These are phyloP conservation scores for Zeuzera pyrina DNA, from an alignment of 2,888 invertebrate species.

Conservation along the genomic window DNA sequence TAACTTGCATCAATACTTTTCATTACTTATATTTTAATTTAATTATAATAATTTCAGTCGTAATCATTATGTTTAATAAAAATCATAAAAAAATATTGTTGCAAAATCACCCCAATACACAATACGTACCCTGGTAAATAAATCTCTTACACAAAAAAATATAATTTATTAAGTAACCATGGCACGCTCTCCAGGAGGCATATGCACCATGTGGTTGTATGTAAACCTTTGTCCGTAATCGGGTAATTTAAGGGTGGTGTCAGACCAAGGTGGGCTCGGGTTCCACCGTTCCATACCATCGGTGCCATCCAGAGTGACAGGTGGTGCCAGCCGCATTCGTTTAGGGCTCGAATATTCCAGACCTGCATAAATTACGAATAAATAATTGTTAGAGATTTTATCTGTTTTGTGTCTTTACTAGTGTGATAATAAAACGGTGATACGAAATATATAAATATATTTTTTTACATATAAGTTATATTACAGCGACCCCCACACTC, in stretches of 20 bases:
- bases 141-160: background rate
- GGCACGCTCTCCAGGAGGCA: conserved; percentile 77
- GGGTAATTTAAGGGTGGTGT: conserved; percentile 84
- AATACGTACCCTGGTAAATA: background rate
- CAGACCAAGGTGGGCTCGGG: conserved; percentile 90
- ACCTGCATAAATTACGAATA: conserved; percentile 23
- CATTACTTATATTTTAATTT: no score
- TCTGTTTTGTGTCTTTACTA: no score
- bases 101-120: no score
- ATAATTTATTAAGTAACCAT: conserved; percentile 46
- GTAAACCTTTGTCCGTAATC: conserved; percentile 86
- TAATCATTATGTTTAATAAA: conserved; percentile 10
- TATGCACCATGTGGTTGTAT: conserved; percentile 80
- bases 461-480: no score
- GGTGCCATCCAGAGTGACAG: conserved; percentile 59
- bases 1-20: no score
- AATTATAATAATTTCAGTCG: background rate
- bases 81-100: background rate
- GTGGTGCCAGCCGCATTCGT: conserved; percentile 45
- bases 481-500: no score
- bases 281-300: conserved; percentile 90
- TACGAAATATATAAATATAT: background rate
- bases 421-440: no score
- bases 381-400: no score
- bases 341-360: conserved; percentile 55